Evolutionary conservation across 2,888 invertebrate species (phyloP), one percentile per base, ranked within the genome.

Genomic region (Escarpia spicata): DNA sequence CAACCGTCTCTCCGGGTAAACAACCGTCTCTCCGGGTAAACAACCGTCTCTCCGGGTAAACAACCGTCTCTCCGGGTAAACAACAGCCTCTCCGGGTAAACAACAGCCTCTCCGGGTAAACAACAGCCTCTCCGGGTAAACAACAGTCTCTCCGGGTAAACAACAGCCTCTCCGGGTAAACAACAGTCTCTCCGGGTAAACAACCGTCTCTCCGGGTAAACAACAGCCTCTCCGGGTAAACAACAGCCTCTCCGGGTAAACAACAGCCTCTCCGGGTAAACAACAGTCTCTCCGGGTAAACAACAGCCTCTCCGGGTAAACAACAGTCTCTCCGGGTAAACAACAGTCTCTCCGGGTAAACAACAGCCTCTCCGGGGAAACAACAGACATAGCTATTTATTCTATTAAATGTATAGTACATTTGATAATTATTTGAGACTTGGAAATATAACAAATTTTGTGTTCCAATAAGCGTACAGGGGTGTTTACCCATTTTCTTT

Each of bases 11-110:
- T n/a, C n/a, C n/a, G n/a, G n/a, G n/a, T n/a, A n/a, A n/a, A n/a
- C 91, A 96, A 96, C 93, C 96, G 95, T 91, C 94, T 96, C 58
- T 96, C 96, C 1, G 94, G 95, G 95, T 95, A 37, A 37, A 37
- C 91, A 96, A 96, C 93, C 96, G 95, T 91, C 94, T 96, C 58
- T 96, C 96, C 1, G 94, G 95, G 95, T 95, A 37, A 37, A 37
- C 91, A 96, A 96, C 93, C 96, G 95, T 91, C 94, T 96, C 58
- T 96, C 96, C 1, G 94, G 95, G 95, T 95, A 37, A 37, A 37
- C 91, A 96, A 96, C 93, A 96, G 95, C 91, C 94, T 96, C 58
- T 96, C 96, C 1, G 94, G 95, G 95, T 95, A 37, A 37, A 37
- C 91, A 96, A 96, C 93, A 96, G 95, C 91, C 94, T 96, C 58